Percentiles rank a stretch among this genome's conserved stretches.
Conservation (phyloP, 2,888 invertebrate species). For the Agonopterix heracliana region DNA sequence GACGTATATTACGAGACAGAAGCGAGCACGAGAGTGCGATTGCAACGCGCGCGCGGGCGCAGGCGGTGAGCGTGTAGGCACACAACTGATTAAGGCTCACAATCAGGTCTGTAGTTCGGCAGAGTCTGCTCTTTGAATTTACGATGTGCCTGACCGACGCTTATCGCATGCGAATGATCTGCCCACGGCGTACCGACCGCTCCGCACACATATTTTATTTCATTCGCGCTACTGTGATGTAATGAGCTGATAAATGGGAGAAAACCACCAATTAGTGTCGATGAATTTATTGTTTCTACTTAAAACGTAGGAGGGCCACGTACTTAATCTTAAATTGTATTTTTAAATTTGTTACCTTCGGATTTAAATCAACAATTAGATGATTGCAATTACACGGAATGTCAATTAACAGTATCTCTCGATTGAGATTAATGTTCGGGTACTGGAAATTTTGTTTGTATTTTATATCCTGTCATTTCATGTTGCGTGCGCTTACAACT, state of each 20-base stretch:
- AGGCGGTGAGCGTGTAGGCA: constrained; percentile 37
- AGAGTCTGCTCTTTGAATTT: constrained; percentile 72
- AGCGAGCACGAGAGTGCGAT: not conserved
- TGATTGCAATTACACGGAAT: constrained; percentile 43
- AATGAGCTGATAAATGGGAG: constrained; percentile 77
- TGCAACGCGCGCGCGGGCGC: constrained; percentile 16
- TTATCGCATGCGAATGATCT: constrained; percentile 76
- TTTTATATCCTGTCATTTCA: not conserved
- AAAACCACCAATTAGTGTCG: constrained; percentile 77
- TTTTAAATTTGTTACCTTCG: constrained; percentile 54
- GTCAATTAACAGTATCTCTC: constrained; percentile 37
- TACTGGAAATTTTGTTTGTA: constrained; percentile 17
- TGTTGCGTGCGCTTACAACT: not conserved
- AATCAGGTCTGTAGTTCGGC: constrained; percentile 74
- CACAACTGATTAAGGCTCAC: constrained; percentile 22
- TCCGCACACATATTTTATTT: constrained; percentile 75
- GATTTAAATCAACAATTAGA: constrained; percentile 57
- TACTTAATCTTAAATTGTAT: constrained; percentile 69
- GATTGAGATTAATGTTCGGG: constrained; percentile 25
- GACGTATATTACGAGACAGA: too few relatives aligned
- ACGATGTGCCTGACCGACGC: constrained; percentile 74
- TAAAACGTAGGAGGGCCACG: constrained; percentile 73
- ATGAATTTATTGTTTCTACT: constrained; percentile 77
- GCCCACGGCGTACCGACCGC: constrained; percentile 71
- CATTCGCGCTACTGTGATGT: constrained; percentile 77